These are phyloP conservation scores for Pterostichus madidus DNA, from an alignment of 2,888 invertebrate genomes.

Conservation along the genomic window DNA sequence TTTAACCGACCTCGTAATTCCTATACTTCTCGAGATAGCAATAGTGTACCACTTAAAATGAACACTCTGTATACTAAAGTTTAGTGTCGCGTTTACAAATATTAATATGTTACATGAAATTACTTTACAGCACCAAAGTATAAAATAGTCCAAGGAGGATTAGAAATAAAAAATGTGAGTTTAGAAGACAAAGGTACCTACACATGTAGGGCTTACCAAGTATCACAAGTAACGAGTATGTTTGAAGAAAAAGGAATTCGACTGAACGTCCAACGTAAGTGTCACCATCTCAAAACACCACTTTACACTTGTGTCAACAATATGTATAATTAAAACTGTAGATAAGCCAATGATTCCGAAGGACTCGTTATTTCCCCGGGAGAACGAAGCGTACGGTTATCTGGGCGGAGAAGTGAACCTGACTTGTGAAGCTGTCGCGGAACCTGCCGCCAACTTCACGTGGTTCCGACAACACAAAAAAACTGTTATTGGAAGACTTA, in stretches of 20 bases:
- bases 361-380: conserved; percentile 71
- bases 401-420: conserved; percentile 80
- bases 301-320: conserved; percentile 9
- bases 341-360: conserved; percentile 69
- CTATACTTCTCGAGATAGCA: no score
- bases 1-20: no score
- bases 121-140: conserved; percentile 73
- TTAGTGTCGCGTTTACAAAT: background rate
- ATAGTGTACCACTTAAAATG: no score
- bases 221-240: conserved; percentile 75
- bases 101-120: no score
- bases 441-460: conserved; percentile 79
- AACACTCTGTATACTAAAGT: background rate
- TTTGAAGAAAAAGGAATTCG: conserved; percentile 78
- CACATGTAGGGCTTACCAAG: conserved; percentile 79
- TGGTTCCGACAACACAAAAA: conserved; percentile 76
- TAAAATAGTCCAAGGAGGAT: conserved; percentile 77
- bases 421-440: conserved; percentile 89
- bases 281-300: conserved; percentile 40
- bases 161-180: conserved; percentile 78
- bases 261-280: conserved; percentile 80
- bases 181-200: conserved; percentile 79
- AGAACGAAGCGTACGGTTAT: conserved; percentile 76
- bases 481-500: conserved; percentile 71
- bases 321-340: conserved; percentile 27